Conservation (phyloP, 92 coral and sea anemone species). For the Plumapathes pennacea region DNA sequence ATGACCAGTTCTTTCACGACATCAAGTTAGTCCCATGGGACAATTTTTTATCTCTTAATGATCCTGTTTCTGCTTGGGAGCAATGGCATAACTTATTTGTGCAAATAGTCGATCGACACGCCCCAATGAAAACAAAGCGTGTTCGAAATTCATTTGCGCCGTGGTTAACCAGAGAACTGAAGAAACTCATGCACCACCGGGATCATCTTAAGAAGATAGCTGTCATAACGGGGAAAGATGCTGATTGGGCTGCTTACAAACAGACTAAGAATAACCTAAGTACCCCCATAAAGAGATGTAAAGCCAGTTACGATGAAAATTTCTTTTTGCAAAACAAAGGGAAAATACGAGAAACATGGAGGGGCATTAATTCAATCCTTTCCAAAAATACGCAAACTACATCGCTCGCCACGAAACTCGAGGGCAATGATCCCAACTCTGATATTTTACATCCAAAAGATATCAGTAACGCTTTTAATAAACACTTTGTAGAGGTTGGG, state of each 20-base stretch:
- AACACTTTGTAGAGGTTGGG: conserved; percentile 19
- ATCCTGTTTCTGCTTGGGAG: conserved; percentile 20
- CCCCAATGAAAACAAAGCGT: conserved; percentile 40
- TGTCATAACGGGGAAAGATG: conserved; percentile 12
- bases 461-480: conserved; percentile 15
- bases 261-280: conserved; percentile 13
- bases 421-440: neutral
- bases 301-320: conserved; percentile 6
- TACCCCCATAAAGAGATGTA: conserved; percentile 3
- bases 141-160: conserved; percentile 21
- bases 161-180: conserved; percentile 7
- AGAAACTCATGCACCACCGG: conserved; percentile 9
- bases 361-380: conserved; percentile 19
- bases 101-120: conserved; percentile 35
- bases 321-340: conserved; percentile 15
- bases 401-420: neutral
- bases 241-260: conserved; percentile 30
- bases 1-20: neutral
- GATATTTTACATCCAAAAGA: neutral
- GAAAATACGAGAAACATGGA: conserved; percentile 31
- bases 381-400: conserved; percentile 13
- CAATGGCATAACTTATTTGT: no score
- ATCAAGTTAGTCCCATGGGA: conserved; percentile 4
- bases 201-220: conserved; percentile 30
- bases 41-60: conserved; percentile 1